phyloP scores from a whole-genome alignment of 2,797 vertebrate species.

The Eidolon dupreanum region DNA sequence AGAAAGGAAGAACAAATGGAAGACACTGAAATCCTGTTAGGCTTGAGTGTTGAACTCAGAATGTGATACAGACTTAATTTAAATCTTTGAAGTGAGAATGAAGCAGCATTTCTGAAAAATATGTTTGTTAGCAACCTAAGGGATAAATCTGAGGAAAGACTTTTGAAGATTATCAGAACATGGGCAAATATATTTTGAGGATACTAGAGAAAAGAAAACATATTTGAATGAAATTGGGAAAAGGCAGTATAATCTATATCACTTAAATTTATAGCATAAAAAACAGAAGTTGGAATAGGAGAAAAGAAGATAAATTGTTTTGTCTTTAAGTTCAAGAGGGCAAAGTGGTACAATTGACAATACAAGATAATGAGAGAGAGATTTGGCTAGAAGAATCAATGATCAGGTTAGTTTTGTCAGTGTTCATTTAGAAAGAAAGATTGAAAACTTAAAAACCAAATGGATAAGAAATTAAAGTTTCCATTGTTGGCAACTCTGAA shows the following conservation, averaged over 20 bases:
- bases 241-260: not conserved
- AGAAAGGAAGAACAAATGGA: not conserved
- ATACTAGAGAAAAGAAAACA: not conserved
- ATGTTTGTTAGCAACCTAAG: not conserved
- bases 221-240: constrained; percentile 5
- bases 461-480: not conserved
- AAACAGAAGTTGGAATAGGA: not conserved
- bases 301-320: not conserved
- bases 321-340: not conserved
- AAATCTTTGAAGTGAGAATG: constrained; percentile 5
- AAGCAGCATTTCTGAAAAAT: not conserved
- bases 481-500: not conserved
- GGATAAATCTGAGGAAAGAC: not conserved
- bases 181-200: not conserved
- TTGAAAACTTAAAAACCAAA: not conserved
- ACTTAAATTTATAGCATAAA: not conserved
- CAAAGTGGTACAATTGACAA: constrained; percentile 19
- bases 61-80: not conserved
- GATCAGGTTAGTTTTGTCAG: not conserved
- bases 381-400: not conserved
- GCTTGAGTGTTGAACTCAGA: not conserved
- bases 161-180: not conserved
- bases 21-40: not conserved
- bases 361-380: not conserved
- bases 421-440: not conserved